phyloP scores from a whole-genome alignment of 2,797 vertebrate species.

The Thamnophis elegans region DNA sequence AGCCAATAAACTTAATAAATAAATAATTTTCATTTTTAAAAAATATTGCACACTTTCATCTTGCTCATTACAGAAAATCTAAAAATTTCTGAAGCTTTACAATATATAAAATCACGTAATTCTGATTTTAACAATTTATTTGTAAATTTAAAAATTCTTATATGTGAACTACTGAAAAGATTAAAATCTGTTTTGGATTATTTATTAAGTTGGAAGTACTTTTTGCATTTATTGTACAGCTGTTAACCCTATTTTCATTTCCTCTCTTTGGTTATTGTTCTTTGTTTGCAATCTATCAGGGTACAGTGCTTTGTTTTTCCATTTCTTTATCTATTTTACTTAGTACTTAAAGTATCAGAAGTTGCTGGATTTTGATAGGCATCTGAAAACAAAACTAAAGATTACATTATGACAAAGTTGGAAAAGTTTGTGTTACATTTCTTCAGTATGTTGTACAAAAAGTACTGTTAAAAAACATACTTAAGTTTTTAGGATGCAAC shows the following conservation, averaged over 20 bases:
- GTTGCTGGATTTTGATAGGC: neutral
- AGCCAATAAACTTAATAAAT: neutral
- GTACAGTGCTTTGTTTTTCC: slow-evolving; percentile 9
- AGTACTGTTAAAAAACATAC: neutral
- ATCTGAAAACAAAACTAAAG: slow-evolving; percentile 25
- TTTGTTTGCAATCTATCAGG: slow-evolving; percentile 11
- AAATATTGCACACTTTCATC: slow-evolving; percentile 3
- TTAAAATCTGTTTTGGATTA: slow-evolving; percentile 36
- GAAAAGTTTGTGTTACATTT: neutral
- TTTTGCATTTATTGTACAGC: slow-evolving; percentile 35
- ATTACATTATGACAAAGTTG: slow-evolving; percentile 17
- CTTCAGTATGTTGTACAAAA: neutral
- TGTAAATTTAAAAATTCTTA: neutral
- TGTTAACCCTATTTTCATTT: slow-evolving; percentile 30
- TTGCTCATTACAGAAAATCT: slow-evolving; percentile 9
- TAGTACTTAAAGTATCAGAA: slow-evolving; percentile 25
- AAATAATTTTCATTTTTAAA: neutral
- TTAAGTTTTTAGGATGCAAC: neutral
- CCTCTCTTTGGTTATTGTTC: slow-evolving; percentile 41
- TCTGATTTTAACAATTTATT: slow-evolving; percentile 30
- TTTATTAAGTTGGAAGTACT: slow-evolving; percentile 5
- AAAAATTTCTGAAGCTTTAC: neutral
- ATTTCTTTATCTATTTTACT: slow-evolving; percentile 8
- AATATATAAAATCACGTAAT: slow-evolving; percentile 33
- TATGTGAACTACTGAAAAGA: slow-evolving; percentile 16